These are phyloP conservation scores for Nixonia krombeini DNA, from an alignment of 1,140 invertebrate genomes.

Conservation along the genomic window DNA sequence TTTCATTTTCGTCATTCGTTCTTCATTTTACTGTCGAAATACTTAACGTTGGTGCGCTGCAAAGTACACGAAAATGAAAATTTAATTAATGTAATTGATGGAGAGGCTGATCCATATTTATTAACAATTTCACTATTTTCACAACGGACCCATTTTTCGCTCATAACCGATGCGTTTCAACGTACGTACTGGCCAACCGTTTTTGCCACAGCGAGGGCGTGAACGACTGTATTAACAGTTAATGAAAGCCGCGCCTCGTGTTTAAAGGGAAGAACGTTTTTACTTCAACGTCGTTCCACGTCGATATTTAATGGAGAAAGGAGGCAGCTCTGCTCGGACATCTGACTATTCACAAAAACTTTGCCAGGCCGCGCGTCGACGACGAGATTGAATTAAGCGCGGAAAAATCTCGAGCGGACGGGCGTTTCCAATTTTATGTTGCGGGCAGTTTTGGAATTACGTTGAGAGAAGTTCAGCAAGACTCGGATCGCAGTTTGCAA, in stretches of 20 bases:
- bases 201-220: too few species aligned
- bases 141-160: too few species aligned
- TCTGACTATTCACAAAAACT: conserved; percentile 17
- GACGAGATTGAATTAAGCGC: conserved; percentile 28
- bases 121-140: too few species aligned
- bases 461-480: conserved; percentile 31
- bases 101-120: too few species aligned
- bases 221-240: too few species aligned
- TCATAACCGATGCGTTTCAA: too few species aligned
- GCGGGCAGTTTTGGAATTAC: conserved; percentile 32
- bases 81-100: too few species aligned
- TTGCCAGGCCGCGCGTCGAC: conserved; percentile 20
- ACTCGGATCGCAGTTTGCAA: conserved; percentile 20
- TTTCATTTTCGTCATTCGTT: too few species aligned
- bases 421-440: conserved; percentile 28
- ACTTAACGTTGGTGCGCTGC: too few species aligned
- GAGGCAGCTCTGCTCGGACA: conserved; percentile 7
- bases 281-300: conserved; percentile 22
- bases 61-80: too few species aligned
- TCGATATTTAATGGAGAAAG: conserved; percentile 24
- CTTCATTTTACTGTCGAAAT: too few species aligned
- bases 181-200: too few species aligned
- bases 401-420: conserved; percentile 25
- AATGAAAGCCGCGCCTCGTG: conserved; percentile 14
- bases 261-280: conserved; percentile 22